Evolutionary conservation across 2,113 vertebrate species (phyloP).

Genomic region (Cyrtonyx montezumae): DNA sequence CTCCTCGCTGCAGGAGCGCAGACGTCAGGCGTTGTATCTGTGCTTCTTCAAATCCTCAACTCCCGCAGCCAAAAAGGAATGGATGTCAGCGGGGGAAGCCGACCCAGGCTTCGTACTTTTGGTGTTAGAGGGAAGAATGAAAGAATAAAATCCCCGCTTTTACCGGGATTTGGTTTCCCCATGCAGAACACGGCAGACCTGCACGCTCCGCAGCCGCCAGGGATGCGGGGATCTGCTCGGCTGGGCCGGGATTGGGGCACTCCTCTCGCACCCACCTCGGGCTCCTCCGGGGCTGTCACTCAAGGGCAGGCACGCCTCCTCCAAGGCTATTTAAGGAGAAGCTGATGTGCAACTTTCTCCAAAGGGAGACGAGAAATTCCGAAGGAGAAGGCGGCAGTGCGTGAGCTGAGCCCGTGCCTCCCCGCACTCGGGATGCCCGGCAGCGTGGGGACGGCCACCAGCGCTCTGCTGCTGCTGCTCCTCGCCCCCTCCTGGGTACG

Average conservation of each 20-base stretch:
- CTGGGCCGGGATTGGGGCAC: neutral
- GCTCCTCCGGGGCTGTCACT: neutral
- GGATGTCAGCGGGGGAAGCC: neutral
- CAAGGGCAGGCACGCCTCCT: neutral
- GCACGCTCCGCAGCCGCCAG: neutral
- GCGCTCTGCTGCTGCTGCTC: neutral
- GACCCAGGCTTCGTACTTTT: neutral
- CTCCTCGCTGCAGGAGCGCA: neutral
- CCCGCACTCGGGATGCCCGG: constrained; percentile 11
- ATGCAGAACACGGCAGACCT: neutral
- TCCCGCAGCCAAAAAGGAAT: neutral
- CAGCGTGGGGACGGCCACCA: neutral
- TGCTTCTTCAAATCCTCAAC: neutral
- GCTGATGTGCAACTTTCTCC: neutral
- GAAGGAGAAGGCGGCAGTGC: neutral
- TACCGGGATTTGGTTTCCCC: neutral
- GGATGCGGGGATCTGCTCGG: neutral
- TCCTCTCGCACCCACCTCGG: neutral
- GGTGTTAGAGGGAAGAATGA: neutral
- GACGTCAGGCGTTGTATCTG: neutral
- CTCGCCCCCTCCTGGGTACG: constrained; percentile 31
- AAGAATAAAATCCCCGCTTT: neutral
- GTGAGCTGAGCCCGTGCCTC: neutral
- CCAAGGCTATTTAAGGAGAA: constrained; percentile 39
- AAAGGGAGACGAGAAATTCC: neutral